These are phyloP conservation scores for Borostomias antarcticus DNA, from an alignment of 2,797 vertebrate species.

Conservation along the genomic window DNA sequence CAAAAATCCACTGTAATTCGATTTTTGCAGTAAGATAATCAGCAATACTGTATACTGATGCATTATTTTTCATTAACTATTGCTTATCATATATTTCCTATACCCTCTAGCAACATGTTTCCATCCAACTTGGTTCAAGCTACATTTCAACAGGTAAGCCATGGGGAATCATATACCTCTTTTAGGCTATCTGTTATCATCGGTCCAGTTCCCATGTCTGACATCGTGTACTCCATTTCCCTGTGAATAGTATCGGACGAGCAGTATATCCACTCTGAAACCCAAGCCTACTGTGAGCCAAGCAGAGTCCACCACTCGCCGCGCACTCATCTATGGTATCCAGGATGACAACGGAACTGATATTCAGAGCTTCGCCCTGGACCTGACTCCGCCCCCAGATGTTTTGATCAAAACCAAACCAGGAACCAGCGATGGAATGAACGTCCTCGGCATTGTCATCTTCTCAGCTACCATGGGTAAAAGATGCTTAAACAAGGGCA, in stretches of 20 bases:
- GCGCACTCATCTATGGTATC: constrained; percentile 87
- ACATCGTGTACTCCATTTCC: constrained; percentile 21
- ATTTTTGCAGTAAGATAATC: too few relatives aligned
- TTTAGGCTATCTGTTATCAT: not conserved
- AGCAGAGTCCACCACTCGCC: constrained; percentile 76
- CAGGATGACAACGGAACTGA: constrained; percentile 89
- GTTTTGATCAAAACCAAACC: constrained; percentile 87
- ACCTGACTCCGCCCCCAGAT: constrained; percentile 91
- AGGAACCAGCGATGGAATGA: constrained; percentile 94
- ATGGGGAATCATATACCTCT: not conserved
- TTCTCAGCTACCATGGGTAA: constrained; percentile 97
- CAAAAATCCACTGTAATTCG: too few relatives aligned
- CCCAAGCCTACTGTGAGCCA: constrained; percentile 68
- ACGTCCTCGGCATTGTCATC: constrained; percentile 95
- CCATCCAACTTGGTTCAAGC: constrained; percentile 95
- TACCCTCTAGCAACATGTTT: constrained; percentile 91
- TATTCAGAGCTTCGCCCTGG: constrained; percentile 91
- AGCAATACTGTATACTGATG: not conserved
- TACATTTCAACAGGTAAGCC: constrained; percentile 94
- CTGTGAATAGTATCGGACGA: constrained; percentile 89
- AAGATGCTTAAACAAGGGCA: constrained; percentile 9
- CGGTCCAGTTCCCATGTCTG: not conserved
- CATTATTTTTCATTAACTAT: not conserved
- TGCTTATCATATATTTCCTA: constrained; percentile 36
- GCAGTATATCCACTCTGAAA: constrained; percentile 82